Conservation (phyloP, 2,888 invertebrate genomes). For the Allolobophora icterica region DNA sequence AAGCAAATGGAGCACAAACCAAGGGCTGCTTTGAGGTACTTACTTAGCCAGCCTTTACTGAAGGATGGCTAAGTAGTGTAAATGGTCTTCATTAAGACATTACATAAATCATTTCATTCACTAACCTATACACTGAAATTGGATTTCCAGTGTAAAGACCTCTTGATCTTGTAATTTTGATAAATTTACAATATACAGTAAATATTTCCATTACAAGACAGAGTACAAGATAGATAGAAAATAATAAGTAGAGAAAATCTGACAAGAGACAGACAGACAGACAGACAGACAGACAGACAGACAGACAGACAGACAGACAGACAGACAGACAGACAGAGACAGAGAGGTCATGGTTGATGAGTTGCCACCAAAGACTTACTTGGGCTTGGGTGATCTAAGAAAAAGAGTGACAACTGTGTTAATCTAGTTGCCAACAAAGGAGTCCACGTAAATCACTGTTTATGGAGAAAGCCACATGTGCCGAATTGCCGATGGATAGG, state of each 20-base stretch:
- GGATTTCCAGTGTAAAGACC: background rate
- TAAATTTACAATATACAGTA: background rate
- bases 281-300: too few species aligned
- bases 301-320: too few species aligned
- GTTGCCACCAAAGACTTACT: too few species aligned
- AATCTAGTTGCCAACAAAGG: too few species aligned
- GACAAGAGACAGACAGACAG: too few species aligned
- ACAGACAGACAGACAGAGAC: too few species aligned
- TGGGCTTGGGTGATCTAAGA: too few species aligned
- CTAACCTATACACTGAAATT: background rate
- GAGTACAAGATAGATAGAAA: background rate
- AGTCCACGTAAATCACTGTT: too few species aligned
- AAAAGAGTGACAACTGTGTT: too few species aligned
- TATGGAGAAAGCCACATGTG: too few species aligned
- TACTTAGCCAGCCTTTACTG: background rate
- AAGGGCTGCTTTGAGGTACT: background rate
- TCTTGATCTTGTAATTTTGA: background rate
- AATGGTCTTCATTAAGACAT: background rate
- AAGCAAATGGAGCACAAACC: conserved; percentile 1
- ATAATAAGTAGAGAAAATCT: background rate
- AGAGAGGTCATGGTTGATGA: too few species aligned
- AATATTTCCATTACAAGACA: background rate
- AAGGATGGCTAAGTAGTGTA: background rate
- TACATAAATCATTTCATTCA: background rate
- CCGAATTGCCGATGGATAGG: too few species aligned